phyloP scores from a whole-genome alignment of 1,140 invertebrate species.

The Heliothis subflexa region DNA sequence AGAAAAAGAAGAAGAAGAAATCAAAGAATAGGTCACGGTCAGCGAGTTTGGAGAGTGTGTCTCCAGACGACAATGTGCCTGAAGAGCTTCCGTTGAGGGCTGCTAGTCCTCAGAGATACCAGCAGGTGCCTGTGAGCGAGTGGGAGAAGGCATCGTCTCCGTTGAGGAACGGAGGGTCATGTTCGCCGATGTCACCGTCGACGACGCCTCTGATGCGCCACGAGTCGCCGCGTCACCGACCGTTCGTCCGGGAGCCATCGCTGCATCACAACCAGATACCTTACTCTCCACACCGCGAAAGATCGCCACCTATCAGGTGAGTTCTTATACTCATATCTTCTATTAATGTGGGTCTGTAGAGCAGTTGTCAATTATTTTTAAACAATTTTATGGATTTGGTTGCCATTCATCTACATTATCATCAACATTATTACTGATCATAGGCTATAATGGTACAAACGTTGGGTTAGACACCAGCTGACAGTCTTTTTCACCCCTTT shows the following conservation, averaged over 20 bases:
- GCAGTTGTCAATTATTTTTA: too few species aligned
- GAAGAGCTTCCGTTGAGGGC: slow-evolving; percentile 72
- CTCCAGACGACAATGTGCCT: slow-evolving; percentile 86
- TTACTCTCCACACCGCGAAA: slow-evolving; percentile 73
- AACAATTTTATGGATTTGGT: too few species aligned
- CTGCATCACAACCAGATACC: slow-evolving; percentile 62
- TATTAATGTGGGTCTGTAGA: not conserved
- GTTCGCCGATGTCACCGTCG: slow-evolving; percentile 88
- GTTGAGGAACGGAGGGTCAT: slow-evolving; percentile 79
- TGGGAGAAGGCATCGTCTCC: slow-evolving; percentile 83
- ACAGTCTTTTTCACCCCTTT: too few species aligned
- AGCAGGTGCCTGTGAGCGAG: slow-evolving; percentile 80
- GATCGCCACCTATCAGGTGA: slow-evolving; percentile 75
- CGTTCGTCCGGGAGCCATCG: slow-evolving; percentile 65
- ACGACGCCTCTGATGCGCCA: slow-evolving; percentile 85
- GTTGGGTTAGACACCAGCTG: too few species aligned
- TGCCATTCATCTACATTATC: too few species aligned
- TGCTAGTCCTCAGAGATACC: slow-evolving; percentile 67
- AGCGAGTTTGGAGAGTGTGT: slow-evolving; percentile 88
- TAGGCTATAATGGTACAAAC: too few species aligned
- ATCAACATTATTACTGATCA: too few species aligned
- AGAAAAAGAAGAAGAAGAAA: slow-evolving; percentile 89
- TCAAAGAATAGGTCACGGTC: slow-evolving; percentile 90
- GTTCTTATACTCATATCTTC: slow-evolving; percentile 45
- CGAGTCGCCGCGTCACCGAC: slow-evolving; percentile 73